phyloP scores from a whole-genome alignment of 1,140 invertebrate species.

The Maconellicoccus hirsutus region DNA sequence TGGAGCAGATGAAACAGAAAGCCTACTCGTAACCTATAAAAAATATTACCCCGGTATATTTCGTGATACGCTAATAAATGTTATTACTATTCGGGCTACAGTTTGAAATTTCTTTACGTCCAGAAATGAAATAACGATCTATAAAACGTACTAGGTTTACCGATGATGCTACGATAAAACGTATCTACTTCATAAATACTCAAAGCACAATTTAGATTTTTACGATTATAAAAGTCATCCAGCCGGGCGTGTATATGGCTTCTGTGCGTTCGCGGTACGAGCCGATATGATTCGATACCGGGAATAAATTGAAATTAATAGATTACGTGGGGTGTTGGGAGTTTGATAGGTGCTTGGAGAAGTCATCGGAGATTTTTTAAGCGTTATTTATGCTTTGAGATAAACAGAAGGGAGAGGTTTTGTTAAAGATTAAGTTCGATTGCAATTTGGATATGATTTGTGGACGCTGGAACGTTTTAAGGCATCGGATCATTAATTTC shows the following conservation, averaged over 20 bases:
- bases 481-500: too few relatives aligned
- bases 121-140: slow-evolving; percentile 2
- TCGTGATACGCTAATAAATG: neutral
- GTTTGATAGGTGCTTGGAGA: too few relatives aligned
- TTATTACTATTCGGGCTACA: neutral
- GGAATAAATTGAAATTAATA: neutral
- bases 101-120: neutral
- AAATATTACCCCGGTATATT: neutral
- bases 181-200: slow-evolving; percentile 1
- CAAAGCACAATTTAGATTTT: neutral
- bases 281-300: neutral
- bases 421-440: too few relatives aligned
- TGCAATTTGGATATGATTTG: too few relatives aligned
- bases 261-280: neutral
- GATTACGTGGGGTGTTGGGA: neutral
- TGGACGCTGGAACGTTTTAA: too few relatives aligned
- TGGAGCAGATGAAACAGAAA: neutral
- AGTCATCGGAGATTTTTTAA: neutral
- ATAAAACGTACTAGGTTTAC: neutral
- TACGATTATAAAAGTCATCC: neutral
- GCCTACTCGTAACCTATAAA: neutral
- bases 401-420: too few relatives aligned
- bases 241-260: neutral
- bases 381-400: too few relatives aligned
- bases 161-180: neutral